Evolutionary conservation across 2,888 invertebrate species (phyloP), one percentile per base, ranked within the genome.

Genomic region (Sthenelais limicola): DNA sequence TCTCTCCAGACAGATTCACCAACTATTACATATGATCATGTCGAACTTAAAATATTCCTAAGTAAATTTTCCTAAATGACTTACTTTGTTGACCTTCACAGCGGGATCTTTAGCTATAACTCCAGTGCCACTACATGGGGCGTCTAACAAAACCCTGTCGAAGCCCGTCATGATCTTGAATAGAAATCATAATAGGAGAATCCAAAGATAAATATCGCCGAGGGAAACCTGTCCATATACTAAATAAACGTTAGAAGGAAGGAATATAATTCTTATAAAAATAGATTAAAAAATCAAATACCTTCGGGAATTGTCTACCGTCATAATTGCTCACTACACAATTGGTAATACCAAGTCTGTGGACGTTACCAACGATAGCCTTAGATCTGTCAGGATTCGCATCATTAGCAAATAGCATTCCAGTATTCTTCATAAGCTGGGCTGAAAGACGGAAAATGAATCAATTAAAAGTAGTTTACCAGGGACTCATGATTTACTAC

Each of bases 91-190:
- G 21, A 81, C 77, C 90, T 99, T 99, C 0, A 98, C 98, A 83
- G 94, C 94, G 0, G 94, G 95, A 90, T 99, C 99, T 89, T 99
- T 99, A 32, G 97, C 93, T 49, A 98, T 94, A 12, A 99, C 97
- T 33, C 99, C 99, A 0, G 98, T 98, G 43, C 99, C 99, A 48
- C 97, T 96, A 86, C 99, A 99, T 0, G 99, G 99, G 0, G 99
- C 99, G 90, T 99, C 99, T 62, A 99, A 89, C 38, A 99, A 89
- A 5, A 98, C 95, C 81, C 98, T 91, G 88, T 99, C 98, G 86
- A 99, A 99, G 0, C 95, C 94, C 83, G 93, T 94, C 87, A 96
- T 93, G 15, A 94, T 90, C 87, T 93, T 90, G 4, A 75, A n/a
- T n/a, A n/a, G n/a, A n/a, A n/a, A n/a, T n/a, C n/a, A n/a, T n/a